Base-by-base conservation (phyloP, 2,113 vertebrate genomes). In the Prinia subflava region DNA sequence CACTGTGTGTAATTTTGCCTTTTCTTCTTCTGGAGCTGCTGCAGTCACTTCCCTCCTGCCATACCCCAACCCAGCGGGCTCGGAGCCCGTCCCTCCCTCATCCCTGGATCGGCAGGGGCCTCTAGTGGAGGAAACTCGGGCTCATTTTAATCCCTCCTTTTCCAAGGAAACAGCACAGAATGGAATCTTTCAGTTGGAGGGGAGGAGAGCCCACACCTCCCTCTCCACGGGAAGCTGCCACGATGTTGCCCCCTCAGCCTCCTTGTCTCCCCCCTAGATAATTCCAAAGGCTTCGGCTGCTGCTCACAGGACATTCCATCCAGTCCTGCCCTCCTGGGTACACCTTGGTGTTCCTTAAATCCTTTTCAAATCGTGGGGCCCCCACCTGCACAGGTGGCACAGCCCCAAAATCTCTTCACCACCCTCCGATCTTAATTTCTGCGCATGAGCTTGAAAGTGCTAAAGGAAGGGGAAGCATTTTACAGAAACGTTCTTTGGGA, bases 41-140 rank as follows among this genome's bases (percentile, higher is more conserved):
- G 76, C 67, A 4, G n/a, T 4, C 6, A 1, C 35, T 60, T 28
- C 65, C 46, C 71, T 69, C 10, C 22, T 5, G 37, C 62, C 53
- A 1, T 16, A 12, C 3, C 42, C 33, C 44, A 5, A 11, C 7
- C 0, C 6, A 23, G 42, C 35, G 4, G 47, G 44, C 50, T 77
- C 0, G 7, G 33, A 84, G 69, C 52, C 1, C 3, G 0, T 30
- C 47, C 55, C 18, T 28, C 18, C 1, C 41, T 50, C 71, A 86
- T 94, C 57, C 65, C 82, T 67, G 23, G 87, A 14, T 7, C 52
- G 0, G 24, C 79, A 53, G 59, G 71, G 95, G 60, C 94, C 89
- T 91, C 96, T 95, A 37, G 70, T 25, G 95, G 90, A 80, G 63
- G 47, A 57, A 76, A 11, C 30, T 27, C 42, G 1, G 53, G 24